These are phyloP conservation scores for Macroramphosus scolopax DNA, from an alignment of 2,797 vertebrate species.

Conservation along the genomic window DNA sequence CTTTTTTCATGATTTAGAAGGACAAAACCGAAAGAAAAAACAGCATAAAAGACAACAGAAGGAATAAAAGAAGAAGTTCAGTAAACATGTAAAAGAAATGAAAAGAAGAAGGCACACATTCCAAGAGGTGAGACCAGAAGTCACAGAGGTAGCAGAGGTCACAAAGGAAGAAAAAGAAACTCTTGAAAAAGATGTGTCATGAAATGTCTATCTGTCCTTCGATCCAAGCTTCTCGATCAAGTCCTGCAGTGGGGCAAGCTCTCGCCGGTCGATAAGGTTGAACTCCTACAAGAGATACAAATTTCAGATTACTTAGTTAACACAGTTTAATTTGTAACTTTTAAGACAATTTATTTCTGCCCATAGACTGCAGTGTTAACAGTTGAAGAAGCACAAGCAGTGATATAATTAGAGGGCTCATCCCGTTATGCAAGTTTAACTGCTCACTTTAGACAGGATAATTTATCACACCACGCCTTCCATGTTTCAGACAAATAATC, in stretches of 20 bases:
- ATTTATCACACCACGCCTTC: no score
- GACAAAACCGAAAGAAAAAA: conserved; percentile 38
- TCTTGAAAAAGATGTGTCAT: conserved; percentile 6
- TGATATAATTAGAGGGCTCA: no score
- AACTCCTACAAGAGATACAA: conserved; percentile 82
- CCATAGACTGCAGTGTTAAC: no score
- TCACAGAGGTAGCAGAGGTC: conserved; percentile 68
- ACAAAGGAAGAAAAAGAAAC: conserved; percentile 34
- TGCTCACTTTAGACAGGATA: no score
- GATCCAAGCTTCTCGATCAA: conserved; percentile 96
- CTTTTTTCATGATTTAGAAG: conserved; percentile 44
- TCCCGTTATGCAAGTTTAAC: no score
- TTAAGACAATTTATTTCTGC: no score
- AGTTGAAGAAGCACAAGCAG: no score
- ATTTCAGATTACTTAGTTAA: no score
- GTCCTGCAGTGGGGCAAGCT: conserved; percentile 94
- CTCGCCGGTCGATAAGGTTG: conserved; percentile 92
- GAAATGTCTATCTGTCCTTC: conserved; percentile 90
- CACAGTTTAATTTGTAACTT: no score
- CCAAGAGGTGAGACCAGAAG: conserved; percentile 50
- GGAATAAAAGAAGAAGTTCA: conserved; percentile 40
- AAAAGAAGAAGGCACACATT: conserved; percentile 66
- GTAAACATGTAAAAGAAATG: conserved; percentile 33
- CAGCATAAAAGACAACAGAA: conserved; percentile 28
- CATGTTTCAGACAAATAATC: no score